Conservation (phyloP, 2,888 invertebrate genomes). For the Cheilosia vernalis region DNA sequence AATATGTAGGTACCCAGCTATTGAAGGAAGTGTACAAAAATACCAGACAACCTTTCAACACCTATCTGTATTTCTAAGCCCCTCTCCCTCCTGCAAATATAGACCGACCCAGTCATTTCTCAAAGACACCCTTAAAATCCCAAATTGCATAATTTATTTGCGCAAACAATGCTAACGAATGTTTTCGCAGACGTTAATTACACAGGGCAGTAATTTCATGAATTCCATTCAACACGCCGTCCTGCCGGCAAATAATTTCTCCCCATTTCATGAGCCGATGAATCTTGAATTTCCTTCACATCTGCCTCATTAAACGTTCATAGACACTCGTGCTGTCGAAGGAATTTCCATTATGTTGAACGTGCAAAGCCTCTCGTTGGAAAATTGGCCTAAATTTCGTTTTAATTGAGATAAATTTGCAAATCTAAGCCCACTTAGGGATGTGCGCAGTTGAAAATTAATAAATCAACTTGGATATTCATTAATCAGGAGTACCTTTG, state of each 20-base stretch:
- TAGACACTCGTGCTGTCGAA: not conserved
- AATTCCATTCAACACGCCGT: slow-evolving; percentile 1
- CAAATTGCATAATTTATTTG: not conserved
- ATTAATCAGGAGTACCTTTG: slow-evolving; percentile 33
- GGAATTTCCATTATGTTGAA: not conserved
- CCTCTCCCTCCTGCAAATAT: no score
- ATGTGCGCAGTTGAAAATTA: slow-evolving; percentile 17
- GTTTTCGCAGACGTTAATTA: not conserved
- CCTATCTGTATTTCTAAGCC: no score
- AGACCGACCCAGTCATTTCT: no score
- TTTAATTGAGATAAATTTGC: slow-evolving; percentile 31
- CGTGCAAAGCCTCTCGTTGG: not conserved
- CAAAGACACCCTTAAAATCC: not conserved
- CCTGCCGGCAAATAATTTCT: not conserved
- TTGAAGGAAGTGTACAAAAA: no score
- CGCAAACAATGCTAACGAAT: not conserved
- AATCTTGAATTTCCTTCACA: slow-evolving; percentile 10
- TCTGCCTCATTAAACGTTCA: slow-evolving; percentile 13
- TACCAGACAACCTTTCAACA: no score
- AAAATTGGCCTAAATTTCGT: slow-evolving; percentile 8
- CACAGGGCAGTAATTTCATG: not conserved
- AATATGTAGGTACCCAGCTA: no score
- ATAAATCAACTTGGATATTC: slow-evolving; percentile 45
- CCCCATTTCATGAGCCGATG: slow-evolving; percentile 10
- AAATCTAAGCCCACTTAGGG: not conserved